Percentiles rank a stretch among this genome's conserved stretches.
phyloP scores from a whole-genome alignment of 2,888 invertebrate species.

The Drosophila vallismaia region DNA sequence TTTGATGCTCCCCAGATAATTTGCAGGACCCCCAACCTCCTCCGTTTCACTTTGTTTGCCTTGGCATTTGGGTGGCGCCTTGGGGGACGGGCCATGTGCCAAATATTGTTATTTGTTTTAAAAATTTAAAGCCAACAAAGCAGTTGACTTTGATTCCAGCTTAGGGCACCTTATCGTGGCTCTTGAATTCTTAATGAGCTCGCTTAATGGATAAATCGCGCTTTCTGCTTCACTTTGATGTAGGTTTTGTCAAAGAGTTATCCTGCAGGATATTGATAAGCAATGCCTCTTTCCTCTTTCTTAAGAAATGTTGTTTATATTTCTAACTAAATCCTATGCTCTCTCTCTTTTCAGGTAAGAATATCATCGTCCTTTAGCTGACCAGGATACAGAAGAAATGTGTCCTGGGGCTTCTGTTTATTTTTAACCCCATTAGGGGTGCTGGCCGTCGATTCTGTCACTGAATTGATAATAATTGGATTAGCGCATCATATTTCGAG shows the following conservation, averaged over 20 bases:
- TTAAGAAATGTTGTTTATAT: background rate
- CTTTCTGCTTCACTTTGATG: conserved; percentile 59
- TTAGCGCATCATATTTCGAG: conserved; percentile 68
- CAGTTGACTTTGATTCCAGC: conserved; percentile 63
- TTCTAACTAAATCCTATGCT: conserved; percentile 11
- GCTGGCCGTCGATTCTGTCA: conserved; percentile 60
- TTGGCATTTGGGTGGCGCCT: conserved; percentile 22
- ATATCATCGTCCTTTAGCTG: conserved; percentile 3
- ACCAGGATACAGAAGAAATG: background rate
- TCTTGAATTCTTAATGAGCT: conserved; percentile 74
- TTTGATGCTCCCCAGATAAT: conserved; percentile 66
- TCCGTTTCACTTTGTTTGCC: conserved; percentile 28
- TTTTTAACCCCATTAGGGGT: conserved; percentile 56
- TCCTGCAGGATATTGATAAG: conserved; percentile 29
- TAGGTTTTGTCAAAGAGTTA: conserved; percentile 52
- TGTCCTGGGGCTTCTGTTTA: conserved; percentile 50
- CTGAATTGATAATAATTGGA: conserved; percentile 82
- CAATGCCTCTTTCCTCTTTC: conserved; percentile 1
- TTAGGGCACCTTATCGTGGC: conserved; percentile 31
- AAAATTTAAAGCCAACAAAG: conserved; percentile 61
- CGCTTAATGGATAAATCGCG: conserved; percentile 49
- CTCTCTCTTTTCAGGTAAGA: conserved; percentile 61
- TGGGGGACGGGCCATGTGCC: conserved; percentile 51
- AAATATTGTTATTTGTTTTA: conserved; percentile 74
- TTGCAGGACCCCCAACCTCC: conserved; percentile 41